A percentile compares a stretch with the other conserved stretches of the same genome.
Conservation (phyloP, 2,888 invertebrate genomes). For the Stenurella melanura region DNA sequence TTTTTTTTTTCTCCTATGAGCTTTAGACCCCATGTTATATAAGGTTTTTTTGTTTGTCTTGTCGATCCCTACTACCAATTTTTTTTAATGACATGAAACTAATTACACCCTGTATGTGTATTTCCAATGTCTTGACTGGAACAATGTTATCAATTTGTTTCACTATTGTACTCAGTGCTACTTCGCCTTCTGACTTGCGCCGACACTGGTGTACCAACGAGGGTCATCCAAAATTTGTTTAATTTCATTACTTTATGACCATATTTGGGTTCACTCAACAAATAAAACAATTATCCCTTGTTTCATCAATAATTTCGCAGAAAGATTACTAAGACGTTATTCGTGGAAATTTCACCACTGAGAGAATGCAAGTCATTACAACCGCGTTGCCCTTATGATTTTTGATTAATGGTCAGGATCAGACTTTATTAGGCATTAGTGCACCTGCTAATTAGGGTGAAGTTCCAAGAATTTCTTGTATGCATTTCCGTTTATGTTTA, state of each 20-base stretch:
- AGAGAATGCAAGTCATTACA: constrained; percentile 1
- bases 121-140: too few relatives aligned
- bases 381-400: not conserved
- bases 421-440: not conserved
- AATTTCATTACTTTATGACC: not conserved
- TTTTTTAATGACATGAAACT: too few relatives aligned
- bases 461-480: constrained; percentile 4
- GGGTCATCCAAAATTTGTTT: too few relatives aligned
- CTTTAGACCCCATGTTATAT: too few relatives aligned
- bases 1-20: too few relatives aligned
- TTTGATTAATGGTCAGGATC: not conserved
- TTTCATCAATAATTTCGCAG: constrained; percentile 8
- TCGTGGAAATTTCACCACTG: constrained; percentile 5
- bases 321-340: constrained; percentile 4
- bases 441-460: not conserved
- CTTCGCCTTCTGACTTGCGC: too few relatives aligned
- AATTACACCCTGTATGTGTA: too few relatives aligned
- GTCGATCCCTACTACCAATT: too few relatives aligned
- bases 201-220: too few relatives aligned
- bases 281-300: not conserved
- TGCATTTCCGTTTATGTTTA: not conserved
- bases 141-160: too few relatives aligned
- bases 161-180: too few relatives aligned
- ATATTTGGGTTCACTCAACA: not conserved
- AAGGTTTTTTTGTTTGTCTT: too few relatives aligned